These are phyloP conservation scores for Iguana delicatissima DNA, from an alignment of 2,797 vertebrate species.

Conservation along the genomic window DNA sequence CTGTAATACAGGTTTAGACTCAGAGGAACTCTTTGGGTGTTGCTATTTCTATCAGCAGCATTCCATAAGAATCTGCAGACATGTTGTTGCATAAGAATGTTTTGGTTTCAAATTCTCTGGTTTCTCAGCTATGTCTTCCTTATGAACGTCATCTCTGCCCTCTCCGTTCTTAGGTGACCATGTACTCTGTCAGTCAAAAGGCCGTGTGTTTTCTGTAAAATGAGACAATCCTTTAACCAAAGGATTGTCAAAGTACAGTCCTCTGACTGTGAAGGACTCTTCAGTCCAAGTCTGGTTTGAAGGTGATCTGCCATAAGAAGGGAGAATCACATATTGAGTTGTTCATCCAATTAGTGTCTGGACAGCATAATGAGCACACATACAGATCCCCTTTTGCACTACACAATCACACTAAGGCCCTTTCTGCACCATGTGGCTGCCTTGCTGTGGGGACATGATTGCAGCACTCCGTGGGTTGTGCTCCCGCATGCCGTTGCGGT, in stretches of 20 bases:
- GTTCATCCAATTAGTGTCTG: background rate
- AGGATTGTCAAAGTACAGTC: too few relatives aligned
- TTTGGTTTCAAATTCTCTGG: constrained; percentile 17
- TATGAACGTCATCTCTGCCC: background rate
- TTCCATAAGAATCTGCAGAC: background rate
- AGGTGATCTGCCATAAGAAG: background rate
- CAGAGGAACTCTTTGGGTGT: background rate
- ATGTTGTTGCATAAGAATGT: background rate
- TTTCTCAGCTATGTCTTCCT: background rate
- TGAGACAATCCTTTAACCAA: too few relatives aligned
- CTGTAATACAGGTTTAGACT: background rate
- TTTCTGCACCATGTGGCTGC: too few relatives aligned
- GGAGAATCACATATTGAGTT: background rate
- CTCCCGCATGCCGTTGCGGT: too few relatives aligned
- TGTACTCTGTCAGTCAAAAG: background rate
- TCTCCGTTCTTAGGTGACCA: background rate
- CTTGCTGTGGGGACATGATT: too few relatives aligned
- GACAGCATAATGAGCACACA: background rate
- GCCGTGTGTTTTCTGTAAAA: background rate
- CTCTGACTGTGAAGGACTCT: background rate
- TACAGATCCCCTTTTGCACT: too few relatives aligned
- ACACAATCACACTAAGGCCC: too few relatives aligned
- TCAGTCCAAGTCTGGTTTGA: background rate
- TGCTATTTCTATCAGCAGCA: constrained; percentile 15
- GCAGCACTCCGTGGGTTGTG: too few relatives aligned